Conservation (phyloP, 53 echinoderm and acorn worm species). For the Astropecten irregularis region DNA sequence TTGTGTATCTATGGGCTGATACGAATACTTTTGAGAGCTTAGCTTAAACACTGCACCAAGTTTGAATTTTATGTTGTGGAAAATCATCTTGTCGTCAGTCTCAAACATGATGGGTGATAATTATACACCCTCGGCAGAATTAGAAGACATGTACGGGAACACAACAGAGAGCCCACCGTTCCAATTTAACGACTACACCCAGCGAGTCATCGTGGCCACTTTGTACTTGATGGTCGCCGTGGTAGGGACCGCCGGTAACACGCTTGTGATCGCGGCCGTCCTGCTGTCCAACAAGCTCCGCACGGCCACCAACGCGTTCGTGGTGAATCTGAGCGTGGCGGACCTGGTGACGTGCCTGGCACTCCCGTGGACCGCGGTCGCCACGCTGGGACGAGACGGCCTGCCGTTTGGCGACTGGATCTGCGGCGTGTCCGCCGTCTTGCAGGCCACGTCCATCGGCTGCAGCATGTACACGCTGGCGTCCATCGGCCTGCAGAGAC, state of each 20-base stretch:
- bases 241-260: constrained; percentile 29
- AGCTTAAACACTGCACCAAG: too few relatives aligned
- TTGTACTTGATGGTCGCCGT: constrained; percentile 12
- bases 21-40: too few relatives aligned
- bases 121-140: too few relatives aligned
- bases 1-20: too few relatives aligned
- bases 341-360: constrained; percentile 29
- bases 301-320: constrained; percentile 40
- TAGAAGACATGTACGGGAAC: not conserved
- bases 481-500: constrained; percentile 51
- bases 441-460: constrained; percentile 45
- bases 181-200: constrained; percentile 43
- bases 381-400: constrained; percentile 27
- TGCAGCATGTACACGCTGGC: constrained; percentile 60
- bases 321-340: constrained; percentile 17
- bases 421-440: constrained; percentile 44
- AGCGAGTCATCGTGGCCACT: constrained; percentile 20
- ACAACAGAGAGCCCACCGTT: constrained; percentile 9
- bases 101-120: too few relatives aligned
- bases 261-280: constrained; percentile 39
- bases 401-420: constrained; percentile 25
- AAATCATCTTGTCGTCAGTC: too few relatives aligned
- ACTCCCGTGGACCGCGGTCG: constrained; percentile 46
- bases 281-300: constrained; percentile 35
- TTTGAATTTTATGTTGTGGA: too few relatives aligned